Percentiles rank a stretch among this genome's conserved stretches.
Conservation (phyloP, 1,140 invertebrate species). For the Drosophila auraria region DNA sequence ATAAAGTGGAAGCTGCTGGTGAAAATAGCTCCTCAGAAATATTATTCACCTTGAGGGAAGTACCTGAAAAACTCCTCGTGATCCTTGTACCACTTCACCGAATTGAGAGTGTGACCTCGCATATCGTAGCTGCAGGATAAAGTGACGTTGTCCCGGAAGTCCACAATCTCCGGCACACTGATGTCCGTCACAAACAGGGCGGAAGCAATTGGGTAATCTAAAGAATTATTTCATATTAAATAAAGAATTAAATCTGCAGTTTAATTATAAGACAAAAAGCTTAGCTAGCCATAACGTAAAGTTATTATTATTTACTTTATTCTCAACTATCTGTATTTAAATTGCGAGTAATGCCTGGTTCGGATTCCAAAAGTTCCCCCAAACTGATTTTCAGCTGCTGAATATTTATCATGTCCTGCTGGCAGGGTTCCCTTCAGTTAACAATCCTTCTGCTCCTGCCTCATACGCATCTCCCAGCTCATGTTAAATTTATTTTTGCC, state of each 20-base stretch:
- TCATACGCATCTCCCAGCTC: constrained; percentile 13
- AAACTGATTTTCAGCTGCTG: constrained; percentile 1
- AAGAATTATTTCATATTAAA: no score
- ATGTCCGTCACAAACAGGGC: constrained; percentile 81
- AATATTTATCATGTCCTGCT: constrained; percentile 9
- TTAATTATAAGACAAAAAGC: neutral
- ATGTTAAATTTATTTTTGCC: constrained; percentile 43
- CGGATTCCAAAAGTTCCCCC: neutral
- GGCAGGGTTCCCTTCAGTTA: constrained; percentile 1
- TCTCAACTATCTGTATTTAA: neutral
- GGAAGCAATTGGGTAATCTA: constrained; percentile 61
- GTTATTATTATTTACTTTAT: neutral
- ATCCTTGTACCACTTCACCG: constrained; percentile 93
- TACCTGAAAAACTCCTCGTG: constrained; percentile 90
- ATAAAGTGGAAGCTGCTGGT: neutral
- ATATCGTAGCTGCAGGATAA: constrained; percentile 87
- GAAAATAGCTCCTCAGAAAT: neutral
- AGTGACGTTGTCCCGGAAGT: constrained; percentile 86
- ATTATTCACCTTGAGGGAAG: neutral
- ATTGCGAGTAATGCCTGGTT: neutral
- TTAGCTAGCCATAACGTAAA: neutral
- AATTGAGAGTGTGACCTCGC: constrained; percentile 89
- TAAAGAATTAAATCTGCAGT: no score
- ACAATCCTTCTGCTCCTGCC: neutral
- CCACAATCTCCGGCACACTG: constrained; percentile 86